Base-by-base conservation (phyloP, 2,797 vertebrate species). In the Agapornis canus region DNA sequence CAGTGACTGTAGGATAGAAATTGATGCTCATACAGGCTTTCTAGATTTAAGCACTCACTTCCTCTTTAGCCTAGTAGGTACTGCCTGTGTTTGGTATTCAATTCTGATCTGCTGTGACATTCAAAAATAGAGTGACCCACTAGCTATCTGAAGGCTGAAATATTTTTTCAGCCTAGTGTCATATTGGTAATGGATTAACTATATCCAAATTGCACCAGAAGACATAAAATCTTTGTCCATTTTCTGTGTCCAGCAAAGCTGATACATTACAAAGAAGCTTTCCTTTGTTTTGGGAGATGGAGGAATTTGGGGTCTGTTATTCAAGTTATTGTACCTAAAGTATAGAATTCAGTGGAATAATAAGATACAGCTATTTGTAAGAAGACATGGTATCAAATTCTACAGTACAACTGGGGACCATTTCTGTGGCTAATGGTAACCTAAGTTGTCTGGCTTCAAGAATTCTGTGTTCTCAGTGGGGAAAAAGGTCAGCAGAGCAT, bases 181-280 rank as follows among this genome's bases (percentile, higher is more conserved):
- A 3, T 40, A 17, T 8, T 2, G 1, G 18, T 60, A 25, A 32
- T 27, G 14, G 56, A 43, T 35, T 59, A n/a, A 13, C 11, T 32
- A 39, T 32, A 68, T 26, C 31, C 11, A 20, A 14, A 19, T 48
- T 40, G 7, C 6, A 29, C 16, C 6, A 16, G 12, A 57, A 71
- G 25, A 27, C 4, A 1, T 42, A 27, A 86, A 37, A 39, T 49
- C 26, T 42, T 27, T 32, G n/a, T 56, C 22, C 0, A 0, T 79
- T 64, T 75, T 60, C 21, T 59, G 40, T 42, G 59, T 60, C 49
- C 20, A 25, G 48, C 29, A 68, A 68, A 82, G 23, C 13, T 3
- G 8, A 13, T 21, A n/a, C 18, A 45, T 63, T 5, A 37, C 42
- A 37, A 20, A 15, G 22, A 66, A 64, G 21, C 21, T 68, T 76